Percentiles rank a stretch among this genome's conserved stretches.
phyloP scores from a whole-genome alignment of 2,888 invertebrate genomes.

The Drosophila mercatorum region DNA sequence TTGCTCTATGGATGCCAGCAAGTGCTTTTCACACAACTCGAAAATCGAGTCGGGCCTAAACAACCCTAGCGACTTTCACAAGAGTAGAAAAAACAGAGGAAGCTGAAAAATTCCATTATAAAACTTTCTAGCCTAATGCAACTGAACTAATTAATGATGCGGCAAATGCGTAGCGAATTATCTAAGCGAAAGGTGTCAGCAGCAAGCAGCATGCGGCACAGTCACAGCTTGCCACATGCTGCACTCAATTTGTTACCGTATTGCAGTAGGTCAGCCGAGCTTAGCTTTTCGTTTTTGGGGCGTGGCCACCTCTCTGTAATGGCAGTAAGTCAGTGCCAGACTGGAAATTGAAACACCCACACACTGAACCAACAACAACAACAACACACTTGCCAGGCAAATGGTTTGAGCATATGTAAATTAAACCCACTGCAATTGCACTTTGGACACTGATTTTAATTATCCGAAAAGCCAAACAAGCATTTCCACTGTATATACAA shows the following conservation, averaged over 20 bases:
- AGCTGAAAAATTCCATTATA: conserved; percentile 30
- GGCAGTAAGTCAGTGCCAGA: conserved; percentile 54
- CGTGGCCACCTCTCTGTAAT: conserved; percentile 49
- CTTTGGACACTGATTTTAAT: conserved; percentile 76
- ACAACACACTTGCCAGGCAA: conserved; percentile 50
- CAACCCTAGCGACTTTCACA: conserved; percentile 59
- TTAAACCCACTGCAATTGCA: conserved; percentile 72
- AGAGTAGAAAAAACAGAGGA: background rate
- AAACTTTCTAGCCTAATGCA: conserved; percentile 63
- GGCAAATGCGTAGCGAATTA: conserved; percentile 72
- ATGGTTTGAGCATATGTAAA: conserved; percentile 73
- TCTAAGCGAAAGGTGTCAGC: conserved; percentile 51
- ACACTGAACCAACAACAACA: background rate
- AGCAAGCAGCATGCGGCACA: conserved; percentile 48
- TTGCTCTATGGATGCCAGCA: conserved; percentile 49
- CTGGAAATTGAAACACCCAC: conserved; percentile 74
- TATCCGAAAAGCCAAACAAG: conserved; percentile 54
- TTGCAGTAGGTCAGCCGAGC: conserved; percentile 53
- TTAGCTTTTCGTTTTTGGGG: conserved; percentile 28
- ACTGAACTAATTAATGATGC: conserved; percentile 70
- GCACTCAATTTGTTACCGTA: conserved; percentile 27
- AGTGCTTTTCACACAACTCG: conserved; percentile 51
- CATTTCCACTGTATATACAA: conserved; percentile 3
- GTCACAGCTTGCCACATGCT: conserved; percentile 20
- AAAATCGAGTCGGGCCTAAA: conserved; percentile 38